Conservation (phyloP, 2,113 vertebrate genomes). For the Vombatus ursinus region DNA sequence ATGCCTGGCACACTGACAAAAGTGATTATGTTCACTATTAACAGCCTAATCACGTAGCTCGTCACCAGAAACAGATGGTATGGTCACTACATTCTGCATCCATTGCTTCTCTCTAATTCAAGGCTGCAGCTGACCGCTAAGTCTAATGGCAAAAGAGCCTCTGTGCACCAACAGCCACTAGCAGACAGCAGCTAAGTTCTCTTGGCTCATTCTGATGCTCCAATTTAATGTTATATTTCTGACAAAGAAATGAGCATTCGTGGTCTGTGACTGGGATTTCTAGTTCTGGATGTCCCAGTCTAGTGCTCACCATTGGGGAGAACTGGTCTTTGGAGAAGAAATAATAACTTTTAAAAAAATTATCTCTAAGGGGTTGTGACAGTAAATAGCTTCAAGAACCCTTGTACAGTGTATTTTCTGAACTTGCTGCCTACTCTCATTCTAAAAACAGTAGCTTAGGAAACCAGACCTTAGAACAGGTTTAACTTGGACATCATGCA, state of each 20-base stretch:
- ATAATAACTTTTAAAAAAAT: neutral
- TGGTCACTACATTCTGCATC: neutral
- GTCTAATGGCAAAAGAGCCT: neutral
- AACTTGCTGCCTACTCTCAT: conserved; percentile 6
- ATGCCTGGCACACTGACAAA: neutral
- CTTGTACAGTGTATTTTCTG: neutral
- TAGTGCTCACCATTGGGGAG: neutral
- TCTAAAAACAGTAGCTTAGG: neutral
- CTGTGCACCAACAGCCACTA: neutral
- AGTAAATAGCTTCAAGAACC: neutral
- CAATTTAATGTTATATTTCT: neutral
- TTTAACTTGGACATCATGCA: neutral
- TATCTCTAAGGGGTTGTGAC: neutral
- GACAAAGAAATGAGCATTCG: neutral
- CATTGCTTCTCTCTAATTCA: neutral
- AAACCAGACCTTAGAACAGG: neutral
- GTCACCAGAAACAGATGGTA: neutral
- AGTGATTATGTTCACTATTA: neutral
- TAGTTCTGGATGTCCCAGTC: neutral
- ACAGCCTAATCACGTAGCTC: neutral
- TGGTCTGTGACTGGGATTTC: neutral
- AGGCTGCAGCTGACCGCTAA: neutral
- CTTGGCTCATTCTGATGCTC: neutral
- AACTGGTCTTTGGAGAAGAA: neutral
- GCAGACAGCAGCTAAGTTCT: neutral